phyloP scores from a whole-genome alignment of 2,797 vertebrate species.

The Florisuga fusca region DNA sequence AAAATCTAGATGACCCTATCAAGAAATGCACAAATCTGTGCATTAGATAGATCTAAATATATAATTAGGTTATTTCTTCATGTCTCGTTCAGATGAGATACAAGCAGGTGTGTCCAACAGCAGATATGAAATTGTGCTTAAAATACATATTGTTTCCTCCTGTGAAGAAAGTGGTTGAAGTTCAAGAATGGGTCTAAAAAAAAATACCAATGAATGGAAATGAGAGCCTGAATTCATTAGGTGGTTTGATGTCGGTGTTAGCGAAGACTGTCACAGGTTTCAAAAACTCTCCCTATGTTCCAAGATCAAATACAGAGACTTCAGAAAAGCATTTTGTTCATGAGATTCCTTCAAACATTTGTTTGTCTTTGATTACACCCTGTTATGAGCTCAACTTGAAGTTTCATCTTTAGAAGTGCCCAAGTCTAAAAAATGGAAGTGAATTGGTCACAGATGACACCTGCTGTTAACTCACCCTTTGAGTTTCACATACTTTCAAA shows the following conservation, averaged over 20 bases:
- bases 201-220: background rate
- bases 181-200: background rate
- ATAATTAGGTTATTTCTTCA: background rate
- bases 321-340: background rate
- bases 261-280: background rate
- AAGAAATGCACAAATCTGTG: background rate
- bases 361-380: background rate
- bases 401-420: background rate
- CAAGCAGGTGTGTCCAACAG: background rate
- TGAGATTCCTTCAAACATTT: background rate
- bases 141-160: background rate
- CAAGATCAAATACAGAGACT: background rate
- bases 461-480: background rate
- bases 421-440: background rate
- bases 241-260: background rate
- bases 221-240: background rate
- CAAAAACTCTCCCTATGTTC: background rate
- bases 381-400: background rate
- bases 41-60: background rate
- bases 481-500: background rate
- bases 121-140: background rate
- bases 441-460: background rate
- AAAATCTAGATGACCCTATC: background rate
- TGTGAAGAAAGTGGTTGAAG: background rate
- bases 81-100: background rate